Conservation (phyloP, 2,797 vertebrate species). For the Hyperoplus lanceolatus region DNA sequence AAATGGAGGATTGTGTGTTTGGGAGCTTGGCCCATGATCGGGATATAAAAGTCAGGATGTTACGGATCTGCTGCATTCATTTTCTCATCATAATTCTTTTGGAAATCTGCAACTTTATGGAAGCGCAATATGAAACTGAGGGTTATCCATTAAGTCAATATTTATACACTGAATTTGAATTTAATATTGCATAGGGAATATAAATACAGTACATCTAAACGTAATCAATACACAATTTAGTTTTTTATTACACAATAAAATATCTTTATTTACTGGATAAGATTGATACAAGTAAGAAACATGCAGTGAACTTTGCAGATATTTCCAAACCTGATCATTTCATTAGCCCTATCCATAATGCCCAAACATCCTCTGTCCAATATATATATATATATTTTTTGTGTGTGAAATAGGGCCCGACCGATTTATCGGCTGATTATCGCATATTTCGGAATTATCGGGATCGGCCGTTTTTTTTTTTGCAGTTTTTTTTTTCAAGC, state of each 20-base stretch:
- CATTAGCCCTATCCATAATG: constrained; percentile 4
- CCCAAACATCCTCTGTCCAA: constrained; percentile 11
- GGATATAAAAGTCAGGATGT: constrained; percentile 14
- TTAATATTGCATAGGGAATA: background rate
- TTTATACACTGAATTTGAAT: background rate
- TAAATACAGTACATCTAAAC: background rate
- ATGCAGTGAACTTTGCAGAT: background rate
- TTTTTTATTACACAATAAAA: background rate
- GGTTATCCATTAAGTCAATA: background rate
- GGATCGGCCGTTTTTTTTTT: too few relatives aligned
- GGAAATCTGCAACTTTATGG: background rate
- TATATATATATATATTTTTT: background rate
- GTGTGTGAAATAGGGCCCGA: too few relatives aligned
- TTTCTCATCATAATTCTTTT: background rate
- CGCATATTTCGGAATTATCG: too few relatives aligned
- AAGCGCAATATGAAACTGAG: background rate
- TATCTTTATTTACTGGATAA: background rate
- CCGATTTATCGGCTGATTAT: too few relatives aligned
- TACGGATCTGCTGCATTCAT: constrained; percentile 1
- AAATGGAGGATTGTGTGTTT: constrained; percentile 14
- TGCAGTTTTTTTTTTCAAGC: too few relatives aligned
- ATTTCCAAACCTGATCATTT: constrained; percentile 1
- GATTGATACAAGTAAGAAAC: constrained; percentile 31
- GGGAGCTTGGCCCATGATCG: background rate
- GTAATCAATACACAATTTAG: background rate